Conservation (phyloP, 2,113 vertebrate species). For the Toxostoma redivivum region DNA sequence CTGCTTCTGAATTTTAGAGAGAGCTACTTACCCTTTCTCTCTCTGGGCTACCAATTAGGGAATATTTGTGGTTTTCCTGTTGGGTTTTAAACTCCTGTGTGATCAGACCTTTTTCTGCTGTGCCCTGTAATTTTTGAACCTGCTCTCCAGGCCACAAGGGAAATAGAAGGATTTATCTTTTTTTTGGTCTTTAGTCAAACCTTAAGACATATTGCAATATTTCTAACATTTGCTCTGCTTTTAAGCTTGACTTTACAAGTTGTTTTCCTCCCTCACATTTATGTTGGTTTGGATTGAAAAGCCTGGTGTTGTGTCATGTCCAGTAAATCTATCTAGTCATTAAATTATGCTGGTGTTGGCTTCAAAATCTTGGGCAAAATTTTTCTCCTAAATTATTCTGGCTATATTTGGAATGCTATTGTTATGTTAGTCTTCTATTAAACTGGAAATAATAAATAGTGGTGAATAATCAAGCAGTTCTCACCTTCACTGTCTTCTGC, state of each 20-base stretch:
- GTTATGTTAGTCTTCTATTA: background rate
- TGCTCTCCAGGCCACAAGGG: background rate
- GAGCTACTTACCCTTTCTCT: constrained; percentile 32
- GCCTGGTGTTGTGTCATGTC: background rate
- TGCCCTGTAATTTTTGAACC: background rate
- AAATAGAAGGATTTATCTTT: background rate
- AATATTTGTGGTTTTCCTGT: constrained; percentile 49
- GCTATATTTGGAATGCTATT: background rate
- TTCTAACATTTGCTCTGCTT: background rate
- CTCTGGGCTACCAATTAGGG: constrained; percentile 52
- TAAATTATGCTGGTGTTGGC: background rate
- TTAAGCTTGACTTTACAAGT: background rate
- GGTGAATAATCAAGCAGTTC: background rate
- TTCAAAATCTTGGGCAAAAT: background rate
- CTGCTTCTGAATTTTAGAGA: constrained; percentile 57
- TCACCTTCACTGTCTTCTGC: background rate
- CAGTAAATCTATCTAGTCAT: background rate
- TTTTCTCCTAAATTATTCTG: background rate
- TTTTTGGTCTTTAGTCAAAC: background rate
- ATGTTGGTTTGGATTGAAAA: background rate
- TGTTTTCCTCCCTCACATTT: background rate
- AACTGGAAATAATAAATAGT: background rate
- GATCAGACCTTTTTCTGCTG: constrained; percentile 22
- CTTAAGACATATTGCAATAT: background rate
- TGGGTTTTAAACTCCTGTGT: constrained; percentile 39